Evolutionary conservation across 2,797 vertebrate species (phyloP).

Genomic region (Morus bassanus): DNA sequence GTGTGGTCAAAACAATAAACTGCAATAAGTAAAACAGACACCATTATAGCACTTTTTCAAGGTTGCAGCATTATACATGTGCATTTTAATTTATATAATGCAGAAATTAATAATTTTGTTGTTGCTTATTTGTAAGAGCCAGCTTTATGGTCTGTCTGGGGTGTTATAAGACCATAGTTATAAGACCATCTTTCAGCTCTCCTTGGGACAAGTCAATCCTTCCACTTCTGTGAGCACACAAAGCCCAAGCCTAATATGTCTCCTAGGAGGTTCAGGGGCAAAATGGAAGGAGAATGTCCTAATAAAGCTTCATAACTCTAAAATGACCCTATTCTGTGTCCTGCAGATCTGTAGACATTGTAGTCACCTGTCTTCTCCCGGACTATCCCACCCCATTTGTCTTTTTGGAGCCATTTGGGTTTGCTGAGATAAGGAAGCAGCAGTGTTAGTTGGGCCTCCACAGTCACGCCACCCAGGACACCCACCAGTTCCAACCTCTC

Average conservation of each 20-base stretch:
- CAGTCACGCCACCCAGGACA: neutral
- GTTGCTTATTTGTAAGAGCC: neutral
- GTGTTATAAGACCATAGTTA: neutral
- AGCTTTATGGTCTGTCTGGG: neutral
- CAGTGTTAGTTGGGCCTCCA: fast-evolving
- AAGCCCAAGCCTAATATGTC: neutral
- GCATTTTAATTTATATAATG: neutral
- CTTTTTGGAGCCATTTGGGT: neutral
- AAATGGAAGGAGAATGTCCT: neutral
- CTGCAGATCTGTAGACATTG: neutral
- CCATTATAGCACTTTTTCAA: neutral
- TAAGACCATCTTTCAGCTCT: neutral
- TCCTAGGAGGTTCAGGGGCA: neutral
- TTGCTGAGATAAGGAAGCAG: neutral
- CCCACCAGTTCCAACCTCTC: fast-evolving
- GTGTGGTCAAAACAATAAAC: neutral
- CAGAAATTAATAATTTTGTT: neutral
- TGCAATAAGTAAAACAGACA: neutral
- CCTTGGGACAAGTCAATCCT: neutral
- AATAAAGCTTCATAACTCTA: neutral
- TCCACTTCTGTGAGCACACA: neutral
- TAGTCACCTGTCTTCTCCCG: neutral
- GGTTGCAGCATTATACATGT: neutral
- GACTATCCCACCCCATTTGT: neutral
- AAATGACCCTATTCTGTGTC: neutral